Conservation (phyloP, 2,888 invertebrate genomes). For the Sabatieria punctata region DNA sequence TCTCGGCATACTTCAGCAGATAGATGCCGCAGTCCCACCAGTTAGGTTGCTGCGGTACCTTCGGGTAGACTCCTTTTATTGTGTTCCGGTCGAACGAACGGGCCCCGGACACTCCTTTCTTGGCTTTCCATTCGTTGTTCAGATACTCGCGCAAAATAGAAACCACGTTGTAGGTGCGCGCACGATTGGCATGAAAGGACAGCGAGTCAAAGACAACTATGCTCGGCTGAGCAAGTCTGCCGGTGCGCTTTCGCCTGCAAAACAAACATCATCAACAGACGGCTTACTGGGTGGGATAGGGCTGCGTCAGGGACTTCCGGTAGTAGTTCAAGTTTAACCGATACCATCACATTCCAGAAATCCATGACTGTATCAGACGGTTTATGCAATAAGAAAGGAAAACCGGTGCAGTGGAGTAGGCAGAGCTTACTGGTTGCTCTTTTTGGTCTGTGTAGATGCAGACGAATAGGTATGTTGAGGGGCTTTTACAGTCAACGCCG, state of each 20-base stretch:
- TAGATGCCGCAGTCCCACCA: constrained; percentile 91
- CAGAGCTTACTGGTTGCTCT: too few relatives aligned
- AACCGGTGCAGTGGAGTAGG: too few relatives aligned
- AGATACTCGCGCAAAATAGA: constrained; percentile 26
- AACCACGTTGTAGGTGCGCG: constrained; percentile 11
- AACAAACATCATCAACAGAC: too few relatives aligned
- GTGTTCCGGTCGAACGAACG: constrained; percentile 24
- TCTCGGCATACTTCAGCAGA: constrained; percentile 84
- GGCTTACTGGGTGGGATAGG: too few relatives aligned
- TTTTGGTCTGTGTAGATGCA: too few relatives aligned
- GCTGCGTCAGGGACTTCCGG: too few relatives aligned
- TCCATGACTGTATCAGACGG: too few relatives aligned
- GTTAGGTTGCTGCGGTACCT: constrained; percentile 93
- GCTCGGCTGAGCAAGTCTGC: constrained; percentile 52
- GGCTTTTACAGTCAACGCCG: too few relatives aligned
- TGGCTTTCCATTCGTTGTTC: constrained; percentile 42
- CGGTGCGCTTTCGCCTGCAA: constrained; percentile 8
- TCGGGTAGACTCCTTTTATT: constrained; percentile 58
- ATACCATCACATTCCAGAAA: too few relatives aligned
- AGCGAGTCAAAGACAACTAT: constrained; percentile 89
- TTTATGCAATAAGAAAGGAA: too few relatives aligned
- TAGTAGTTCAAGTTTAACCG: too few relatives aligned
- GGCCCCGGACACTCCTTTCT: constrained; percentile 43
- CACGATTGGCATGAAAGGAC: constrained; percentile 10
- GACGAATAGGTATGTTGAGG: too few relatives aligned